These are phyloP conservation scores for Phrixothrix hirtus DNA, from an alignment of 2,888 invertebrate genomes.

Conservation along the genomic window DNA sequence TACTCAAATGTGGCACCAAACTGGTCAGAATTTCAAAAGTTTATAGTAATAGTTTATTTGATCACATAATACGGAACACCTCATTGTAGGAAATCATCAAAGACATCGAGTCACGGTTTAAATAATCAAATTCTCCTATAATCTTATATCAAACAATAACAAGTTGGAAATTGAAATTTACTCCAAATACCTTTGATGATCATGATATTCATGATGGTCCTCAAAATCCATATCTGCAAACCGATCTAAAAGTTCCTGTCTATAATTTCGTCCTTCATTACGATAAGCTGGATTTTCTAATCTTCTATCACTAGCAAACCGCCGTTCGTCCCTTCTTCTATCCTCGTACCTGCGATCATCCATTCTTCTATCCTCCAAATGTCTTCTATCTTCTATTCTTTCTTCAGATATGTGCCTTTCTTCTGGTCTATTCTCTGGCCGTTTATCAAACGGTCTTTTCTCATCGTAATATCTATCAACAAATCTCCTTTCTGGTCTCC, in stretches of 20 bases:
- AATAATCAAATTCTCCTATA: no score
- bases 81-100: conserved; percentile 52
- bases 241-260: conserved; percentile 53
- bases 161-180: conserved; percentile 32
- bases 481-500: conserved; percentile 25
- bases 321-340: conserved; percentile 15
- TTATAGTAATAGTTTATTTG: conserved; percentile 35
- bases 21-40: conserved; percentile 54
- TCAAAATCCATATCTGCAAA: conserved; percentile 55
- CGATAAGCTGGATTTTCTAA: conserved; percentile 24
- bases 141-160: no score
- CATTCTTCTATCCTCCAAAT: conserved; percentile 27
- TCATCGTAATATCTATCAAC: conserved; percentile 40
- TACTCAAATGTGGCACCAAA: conserved; percentile 58
- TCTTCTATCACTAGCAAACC: conserved; percentile 12
- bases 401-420: conserved; percentile 37
- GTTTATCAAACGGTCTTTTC: conserved; percentile 16
- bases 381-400: conserved; percentile 37
- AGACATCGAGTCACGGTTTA: no score
- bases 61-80: conserved; percentile 56
- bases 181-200: conserved; percentile 54
- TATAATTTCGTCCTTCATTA: conserved; percentile 53
- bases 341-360: conserved; percentile 30
- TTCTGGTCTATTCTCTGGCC: conserved; percentile 35
- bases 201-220: conserved; percentile 51